A percentile compares a stretch with the other conserved stretches of the same genome.
Evolutionary conservation across 2,113 vertebrate species (phyloP).

Genomic region (Zootoca vivipara): DNA sequence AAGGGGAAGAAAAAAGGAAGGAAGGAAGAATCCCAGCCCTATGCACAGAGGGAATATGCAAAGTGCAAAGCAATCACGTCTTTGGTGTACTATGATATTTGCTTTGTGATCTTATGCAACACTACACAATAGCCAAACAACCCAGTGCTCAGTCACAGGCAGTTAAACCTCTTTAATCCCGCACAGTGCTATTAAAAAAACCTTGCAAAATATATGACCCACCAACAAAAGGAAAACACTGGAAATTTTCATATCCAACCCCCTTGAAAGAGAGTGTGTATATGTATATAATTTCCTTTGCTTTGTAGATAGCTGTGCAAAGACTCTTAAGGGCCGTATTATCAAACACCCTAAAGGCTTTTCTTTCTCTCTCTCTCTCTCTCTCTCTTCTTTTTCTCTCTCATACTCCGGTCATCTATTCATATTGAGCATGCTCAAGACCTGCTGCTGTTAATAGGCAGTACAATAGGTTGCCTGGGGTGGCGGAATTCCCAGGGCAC

Average conservation of each 20-base stretch:
- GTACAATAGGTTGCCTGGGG: neutral
- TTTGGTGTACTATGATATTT: constrained; percentile 1
- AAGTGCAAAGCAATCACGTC: constrained; percentile 48
- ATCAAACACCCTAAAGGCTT: neutral
- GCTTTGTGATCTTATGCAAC: neutral
- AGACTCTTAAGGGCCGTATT: neutral
- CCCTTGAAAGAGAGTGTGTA: neutral
- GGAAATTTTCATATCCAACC: neutral
- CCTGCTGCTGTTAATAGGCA: neutral
- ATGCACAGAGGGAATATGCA: constrained; percentile 59
- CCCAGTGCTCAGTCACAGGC: fast-evolving
- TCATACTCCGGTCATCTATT: neutral
- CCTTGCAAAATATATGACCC: neutral
- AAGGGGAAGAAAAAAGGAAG: neutral
- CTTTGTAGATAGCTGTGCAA: neutral
- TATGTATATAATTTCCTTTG: neutral
- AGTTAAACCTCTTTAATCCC: neutral
- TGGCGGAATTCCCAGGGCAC: neutral
- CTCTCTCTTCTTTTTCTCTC: fast-evolving
- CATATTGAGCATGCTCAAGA: neutral
- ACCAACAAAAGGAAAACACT: neutral
- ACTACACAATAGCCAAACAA: neutral
- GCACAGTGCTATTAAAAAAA: neutral
- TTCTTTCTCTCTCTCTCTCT: neutral
- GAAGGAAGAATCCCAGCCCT: constrained; percentile 15